These are phyloP conservation scores for Ethmia dodecea DNA, from an alignment of 2,888 invertebrate genomes.

Conservation along the genomic window DNA sequence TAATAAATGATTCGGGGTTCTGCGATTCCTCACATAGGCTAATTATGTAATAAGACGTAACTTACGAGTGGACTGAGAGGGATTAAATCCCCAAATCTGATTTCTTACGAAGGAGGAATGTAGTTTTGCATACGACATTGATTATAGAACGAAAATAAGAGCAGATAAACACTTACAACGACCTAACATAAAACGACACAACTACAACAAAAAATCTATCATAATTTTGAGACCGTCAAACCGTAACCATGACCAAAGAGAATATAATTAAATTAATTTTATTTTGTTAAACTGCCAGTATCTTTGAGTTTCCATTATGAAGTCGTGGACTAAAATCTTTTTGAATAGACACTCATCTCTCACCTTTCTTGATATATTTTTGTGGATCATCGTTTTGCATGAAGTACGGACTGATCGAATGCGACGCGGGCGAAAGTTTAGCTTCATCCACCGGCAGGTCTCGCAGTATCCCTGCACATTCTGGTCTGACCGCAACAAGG, in stretches of 20 bases:
- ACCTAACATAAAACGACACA: conserved; percentile 1
- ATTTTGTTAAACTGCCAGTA: too few relatives aligned
- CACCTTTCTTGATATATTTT: conserved; percentile 82
- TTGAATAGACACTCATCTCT: too few relatives aligned
- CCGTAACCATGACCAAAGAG: neutral
- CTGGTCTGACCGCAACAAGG: conserved; percentile 81
- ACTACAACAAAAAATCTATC: conserved; percentile 5
- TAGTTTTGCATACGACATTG: conserved; percentile 49
- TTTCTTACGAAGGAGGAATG: conserved; percentile 60
- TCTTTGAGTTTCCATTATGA: too few relatives aligned
- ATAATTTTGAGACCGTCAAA: too few relatives aligned
- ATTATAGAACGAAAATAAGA: conserved; percentile 9
- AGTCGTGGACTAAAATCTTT: too few relatives aligned
- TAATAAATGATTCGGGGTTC: too few relatives aligned
- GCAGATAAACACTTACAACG: conserved; percentile 3
- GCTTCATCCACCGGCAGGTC: conserved; percentile 79
- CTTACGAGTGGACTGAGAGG: conserved; percentile 59
- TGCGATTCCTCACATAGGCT: neutral
- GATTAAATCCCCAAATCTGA: conserved; percentile 70
- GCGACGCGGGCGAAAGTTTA: conserved; percentile 76
- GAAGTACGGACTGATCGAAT: conserved; percentile 81
- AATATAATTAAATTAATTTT: neutral
- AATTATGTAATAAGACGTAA: conserved; percentile 10
- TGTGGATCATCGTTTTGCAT: conserved; percentile 80
- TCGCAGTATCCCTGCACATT: conserved; percentile 80